Evolutionary conservation across 2,797 vertebrate genomes (phyloP), one percentile per base, ranked within the genome.

Genomic region (Malurus leucopterus): DNA sequence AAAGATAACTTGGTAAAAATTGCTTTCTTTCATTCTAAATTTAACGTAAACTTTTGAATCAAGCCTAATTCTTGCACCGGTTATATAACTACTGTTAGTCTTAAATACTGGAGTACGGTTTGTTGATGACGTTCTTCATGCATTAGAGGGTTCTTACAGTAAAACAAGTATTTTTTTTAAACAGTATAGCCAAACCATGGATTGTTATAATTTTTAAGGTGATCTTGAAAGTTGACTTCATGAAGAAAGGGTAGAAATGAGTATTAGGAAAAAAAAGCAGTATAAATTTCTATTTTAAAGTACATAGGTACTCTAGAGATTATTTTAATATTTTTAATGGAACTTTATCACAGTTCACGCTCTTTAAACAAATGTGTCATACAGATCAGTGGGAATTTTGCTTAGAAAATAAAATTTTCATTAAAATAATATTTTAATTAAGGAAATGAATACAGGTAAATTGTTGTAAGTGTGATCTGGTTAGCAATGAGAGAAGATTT

Each of bases 401-500:
- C 46, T 73, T 79, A 51, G 62, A 65, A 85, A 88, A 89, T 55
- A 2, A 88, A 67, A 51, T 76, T 15, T 54, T 70, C 23, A 54
- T 83, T 83, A 44, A 67, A 92, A 54, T 38, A 84, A 40, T 73
- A 84, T 49, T 64, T 94, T 82, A 88, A 88, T 73, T 83, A 93
- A 69, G 51, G 53, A 73, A 83, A 40, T 15, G 87, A 89, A 79
- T 89, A 68, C 23, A 59, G 10, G 29, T 57, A 6, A 81, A 88
- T 61, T 93, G 55, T 90, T 93, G 0, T 29, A 88, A 83, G 27
- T 72, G 71, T 71, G 46, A 59, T 88, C n/a, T 47, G 79, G 15
- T 91, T 94, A 47, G 49, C 47, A 86, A 6, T 78, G 71, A 86
- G 75, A 83, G 83, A 94, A 72, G 23, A 23, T 54, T 93, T 93